Base-by-base conservation (phyloP, 2,113 vertebrate species). In the Prionailurus bengalensis region DNA sequence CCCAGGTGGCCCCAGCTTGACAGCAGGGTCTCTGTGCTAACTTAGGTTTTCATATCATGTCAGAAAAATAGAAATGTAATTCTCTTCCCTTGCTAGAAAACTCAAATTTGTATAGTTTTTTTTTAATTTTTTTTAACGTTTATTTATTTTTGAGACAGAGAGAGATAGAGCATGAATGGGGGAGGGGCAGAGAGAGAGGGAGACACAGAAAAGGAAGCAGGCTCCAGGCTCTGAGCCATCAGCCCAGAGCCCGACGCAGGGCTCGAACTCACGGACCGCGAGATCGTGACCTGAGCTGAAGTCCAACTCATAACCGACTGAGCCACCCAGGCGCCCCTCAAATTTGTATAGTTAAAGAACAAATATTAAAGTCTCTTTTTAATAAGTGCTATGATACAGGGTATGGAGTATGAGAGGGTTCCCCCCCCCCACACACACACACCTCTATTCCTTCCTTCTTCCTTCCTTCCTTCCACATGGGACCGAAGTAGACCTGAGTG, bases 401-500 rank as follows among this genome's bases (percentile, higher is more conserved):
- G 12, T n/a, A n/a, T 51, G 27, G 27, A 21, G 12, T 87, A 63
- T 36, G 55, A 82, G n/a, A 66, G 16, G 21, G 39, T 66, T n/a
- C 36, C 5, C 7, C 7, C 19, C 53, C 29, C 3, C 2, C 45
- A 5, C 42, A 5, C 42, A 5, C 39, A 42, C 17, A 7, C 25
- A 21, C 29, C 82, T 5, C 51, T n/a, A 29, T 45, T 4, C 7
- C 21, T 31, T 23, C 23, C 13, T 31, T 14, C 11, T 19, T n/a
- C 33, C 71, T 65, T n/a, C 25, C 7, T 39, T 39, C 21, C 42
- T 39, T 39, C 42, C n/a, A 94, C 79, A 80, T 15, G 73, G 94
- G 89, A 68, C 73, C 97, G 79, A 97, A 94, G 51, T 71, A 91
- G 63, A 96, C 80, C 66, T 91, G 79, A 83, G 82, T 66, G 68